phyloP scores from a whole-genome alignment of 2,113 vertebrate species.

The Malurus cyaneus region DNA sequence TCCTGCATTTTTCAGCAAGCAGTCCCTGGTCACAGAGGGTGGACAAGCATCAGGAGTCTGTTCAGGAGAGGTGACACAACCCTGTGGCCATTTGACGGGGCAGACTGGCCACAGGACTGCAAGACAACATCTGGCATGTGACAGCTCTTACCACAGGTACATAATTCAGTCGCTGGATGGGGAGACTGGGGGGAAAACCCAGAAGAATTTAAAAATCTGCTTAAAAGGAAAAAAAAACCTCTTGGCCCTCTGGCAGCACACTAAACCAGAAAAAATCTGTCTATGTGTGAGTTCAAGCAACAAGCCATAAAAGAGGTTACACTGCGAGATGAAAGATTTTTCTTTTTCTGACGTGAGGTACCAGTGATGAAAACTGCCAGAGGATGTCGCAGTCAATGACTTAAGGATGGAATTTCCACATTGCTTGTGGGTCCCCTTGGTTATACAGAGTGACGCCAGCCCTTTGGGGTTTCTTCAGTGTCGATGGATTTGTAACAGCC shows the following conservation, averaged over 20 bases:
- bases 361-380: slow-evolving; percentile 27
- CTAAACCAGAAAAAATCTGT: background rate
- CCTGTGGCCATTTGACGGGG: fast-evolving
- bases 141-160: background rate
- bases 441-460: slow-evolving; percentile 22
- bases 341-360: background rate
- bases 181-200: slow-evolving; percentile 3
- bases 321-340: background rate
- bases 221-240: background rate
- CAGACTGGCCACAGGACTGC: background rate
- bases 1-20: background rate
- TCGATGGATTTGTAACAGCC: slow-evolving; percentile 18
- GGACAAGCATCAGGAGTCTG: background rate
- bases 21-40: fast-evolving
- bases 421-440: background rate
- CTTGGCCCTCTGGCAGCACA: background rate
- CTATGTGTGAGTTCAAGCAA: background rate
- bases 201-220: background rate
- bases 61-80: background rate
- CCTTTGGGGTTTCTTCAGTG: background rate
- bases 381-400: slow-evolving; percentile 32
- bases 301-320: background rate
- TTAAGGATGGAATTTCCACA: slow-evolving; percentile 61
- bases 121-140: background rate
- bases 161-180: background rate